Evolutionary conservation across 2,113 vertebrate species (phyloP).

Genomic region (Falco punctatus): DNA sequence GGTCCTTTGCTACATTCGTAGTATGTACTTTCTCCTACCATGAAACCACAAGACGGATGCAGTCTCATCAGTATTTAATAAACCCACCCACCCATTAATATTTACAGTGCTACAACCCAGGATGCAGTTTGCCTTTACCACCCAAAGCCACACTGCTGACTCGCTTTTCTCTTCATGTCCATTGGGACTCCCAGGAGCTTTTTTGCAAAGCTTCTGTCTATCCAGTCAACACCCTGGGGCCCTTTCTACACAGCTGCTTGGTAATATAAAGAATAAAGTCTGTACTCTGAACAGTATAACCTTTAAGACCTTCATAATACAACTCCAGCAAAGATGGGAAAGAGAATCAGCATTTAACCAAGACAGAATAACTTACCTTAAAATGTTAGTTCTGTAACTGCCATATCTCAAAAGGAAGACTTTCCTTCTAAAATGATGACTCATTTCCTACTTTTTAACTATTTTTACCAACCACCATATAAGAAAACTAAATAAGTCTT

Average conservation of each 20-base stretch:
- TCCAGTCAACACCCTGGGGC: background rate
- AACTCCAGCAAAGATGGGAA: background rate
- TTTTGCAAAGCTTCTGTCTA: background rate
- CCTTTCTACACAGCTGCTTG: background rate
- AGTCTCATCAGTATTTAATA: background rate
- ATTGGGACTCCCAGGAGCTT: background rate
- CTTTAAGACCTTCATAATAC: background rate
- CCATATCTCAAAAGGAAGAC: background rate
- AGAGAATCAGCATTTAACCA: background rate
- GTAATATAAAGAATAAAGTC: background rate
- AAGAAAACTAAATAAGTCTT: background rate
- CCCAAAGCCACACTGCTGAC: background rate
- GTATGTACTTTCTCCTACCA: rapidly evolving
- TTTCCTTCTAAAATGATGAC: background rate
- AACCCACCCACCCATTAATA: background rate
- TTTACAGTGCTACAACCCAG: background rate
- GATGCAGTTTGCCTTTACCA: rapidly evolving
- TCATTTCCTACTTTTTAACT: background rate
- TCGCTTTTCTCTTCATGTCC: too few species aligned
- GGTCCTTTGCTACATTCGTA: background rate
- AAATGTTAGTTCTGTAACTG: background rate
- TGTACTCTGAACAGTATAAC: background rate
- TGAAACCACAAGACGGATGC: background rate
- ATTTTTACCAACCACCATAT: background rate
- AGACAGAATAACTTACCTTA: background rate